Evolutionary conservation across 2,113 vertebrate genomes (phyloP).

Genomic region (Chlorodrepanis virens): DNA sequence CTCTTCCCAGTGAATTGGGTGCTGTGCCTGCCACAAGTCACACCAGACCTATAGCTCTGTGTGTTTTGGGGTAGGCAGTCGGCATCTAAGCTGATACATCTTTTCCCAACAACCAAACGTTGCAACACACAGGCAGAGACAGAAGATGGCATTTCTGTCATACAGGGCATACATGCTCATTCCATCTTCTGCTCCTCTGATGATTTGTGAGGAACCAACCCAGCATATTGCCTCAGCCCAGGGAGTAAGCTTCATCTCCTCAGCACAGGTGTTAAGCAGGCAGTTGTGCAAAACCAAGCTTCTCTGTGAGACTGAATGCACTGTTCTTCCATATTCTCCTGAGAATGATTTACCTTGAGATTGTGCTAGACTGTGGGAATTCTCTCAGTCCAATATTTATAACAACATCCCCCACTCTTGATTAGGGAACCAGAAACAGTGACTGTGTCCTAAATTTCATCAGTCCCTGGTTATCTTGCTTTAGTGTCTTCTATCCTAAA

Average conservation of each 20-base stretch:
- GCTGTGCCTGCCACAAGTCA: background rate
- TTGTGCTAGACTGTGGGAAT: background rate
- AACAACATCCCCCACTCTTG: background rate
- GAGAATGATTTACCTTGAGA: background rate
- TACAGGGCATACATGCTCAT: background rate
- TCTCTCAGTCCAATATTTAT: background rate
- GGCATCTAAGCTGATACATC: background rate
- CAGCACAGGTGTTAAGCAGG: background rate
- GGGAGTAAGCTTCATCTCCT: background rate
- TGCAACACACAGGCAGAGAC: background rate
- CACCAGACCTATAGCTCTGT: background rate
- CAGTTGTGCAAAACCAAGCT: background rate
- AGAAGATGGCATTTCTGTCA: slow-evolving; percentile 31
- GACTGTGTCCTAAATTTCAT: background rate
- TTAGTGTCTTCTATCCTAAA: background rate
- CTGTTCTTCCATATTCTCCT: background rate
- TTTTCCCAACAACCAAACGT: background rate
- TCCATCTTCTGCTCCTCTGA: background rate
- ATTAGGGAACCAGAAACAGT: background rate
- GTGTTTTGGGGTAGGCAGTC: background rate
- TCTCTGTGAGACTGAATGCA: background rate
- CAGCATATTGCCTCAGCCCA: background rate
- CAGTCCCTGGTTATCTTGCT: background rate
- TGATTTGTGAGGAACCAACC: background rate
- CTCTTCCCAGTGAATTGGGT: background rate